Base-by-base conservation (phyloP, 1,140 invertebrate species). In the Gryon sp. region DNA sequence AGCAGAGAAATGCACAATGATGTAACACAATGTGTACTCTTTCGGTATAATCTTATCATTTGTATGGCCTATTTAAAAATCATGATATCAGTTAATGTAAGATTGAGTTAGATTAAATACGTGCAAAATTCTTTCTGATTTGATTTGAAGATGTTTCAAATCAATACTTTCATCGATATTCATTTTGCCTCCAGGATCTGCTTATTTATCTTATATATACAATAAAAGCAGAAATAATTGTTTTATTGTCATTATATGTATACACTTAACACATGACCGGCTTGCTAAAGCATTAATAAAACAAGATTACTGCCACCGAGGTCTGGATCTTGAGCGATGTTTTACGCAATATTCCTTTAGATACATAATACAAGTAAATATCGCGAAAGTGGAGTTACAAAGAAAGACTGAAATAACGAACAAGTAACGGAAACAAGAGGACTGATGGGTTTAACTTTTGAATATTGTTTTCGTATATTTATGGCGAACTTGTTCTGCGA, bases 301-400 rank as follows among this genome's bases (percentile, higher is more conserved):
- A 62, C 75, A 52, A 72, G 60, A 77, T 77, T 72, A 72, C 68
- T 77, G 45, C 55, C 40, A 48, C 14, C 66, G 75, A 72, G 62
- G 60, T 62, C 53, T 72, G 59, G 14, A 53, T 72, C 20, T 40
- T 76, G 65, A 70, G 45, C 69, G 66, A 72, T 30, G 60, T 55
- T 76, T 76, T 70, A 66, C 74, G 74, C 65, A 70, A 76, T 70
- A 59, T 60, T 59, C 60, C 48, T 59, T 62, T 20, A 19, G 46
- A 52, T 68, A 63, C 38, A 63, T 57, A 52, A 76, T 55, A 69
- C 55, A 50, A 38, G 36, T 41, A 50, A 66, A 40, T 65, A 52
- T 14, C 41, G 38, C 66, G 53, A 62, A 76, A 76, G 59, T 63
- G 22, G 45, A 46, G 59, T 50, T 46, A 28, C 28, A 24, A 8